Conservation (phyloP, 2,113 vertebrate genomes). For the Sciurus niger region DNA sequence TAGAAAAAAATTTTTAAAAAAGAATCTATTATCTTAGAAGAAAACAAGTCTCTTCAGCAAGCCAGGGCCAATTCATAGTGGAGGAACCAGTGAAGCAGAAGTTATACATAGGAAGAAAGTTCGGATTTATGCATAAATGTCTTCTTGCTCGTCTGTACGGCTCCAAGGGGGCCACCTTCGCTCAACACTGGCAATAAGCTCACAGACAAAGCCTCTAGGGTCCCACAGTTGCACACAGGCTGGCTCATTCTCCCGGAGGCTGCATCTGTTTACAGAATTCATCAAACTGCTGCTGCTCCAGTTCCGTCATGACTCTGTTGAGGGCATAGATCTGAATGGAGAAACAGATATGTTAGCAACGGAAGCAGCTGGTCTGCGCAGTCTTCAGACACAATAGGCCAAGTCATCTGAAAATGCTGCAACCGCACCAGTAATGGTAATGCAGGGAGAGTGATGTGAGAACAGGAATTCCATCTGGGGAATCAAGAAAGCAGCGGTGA, state of each 20-base stretch:
- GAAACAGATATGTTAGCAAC: not conserved
- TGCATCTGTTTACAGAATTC: slow-evolving; percentile 99
- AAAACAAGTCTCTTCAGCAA: slow-evolving; percentile 72
- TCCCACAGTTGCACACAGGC: not conserved
- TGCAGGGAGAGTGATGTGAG: not conserved
- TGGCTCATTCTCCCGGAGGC: slow-evolving; percentile 91
- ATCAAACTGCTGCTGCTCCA: slow-evolving; percentile 99
- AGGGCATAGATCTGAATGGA: slow-evolving; percentile 94
- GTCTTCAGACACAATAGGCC: not conserved
- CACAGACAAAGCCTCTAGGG: slow-evolving; percentile 24
- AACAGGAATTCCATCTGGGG: not conserved
- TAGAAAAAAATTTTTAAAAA: slow-evolving; percentile 69
- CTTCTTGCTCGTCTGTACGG: slow-evolving; percentile 51
- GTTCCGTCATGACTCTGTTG: slow-evolving; percentile 98
- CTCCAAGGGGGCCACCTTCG: slow-evolving; percentile 36
- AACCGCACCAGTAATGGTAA: not conserved
- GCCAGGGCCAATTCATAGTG: not conserved
- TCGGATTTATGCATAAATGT: slow-evolving; percentile 43
- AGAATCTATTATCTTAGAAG: slow-evolving; percentile 47
- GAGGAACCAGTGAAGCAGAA: slow-evolving; percentile 46
- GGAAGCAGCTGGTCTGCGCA: not conserved
- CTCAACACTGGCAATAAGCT: not conserved
- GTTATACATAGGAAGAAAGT: not conserved
- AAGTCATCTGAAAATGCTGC: not conserved
- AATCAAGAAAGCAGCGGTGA: not conserved